Base-by-base conservation (phyloP, 1,140 invertebrate species). In the Heliconius eleuchia region DNA sequence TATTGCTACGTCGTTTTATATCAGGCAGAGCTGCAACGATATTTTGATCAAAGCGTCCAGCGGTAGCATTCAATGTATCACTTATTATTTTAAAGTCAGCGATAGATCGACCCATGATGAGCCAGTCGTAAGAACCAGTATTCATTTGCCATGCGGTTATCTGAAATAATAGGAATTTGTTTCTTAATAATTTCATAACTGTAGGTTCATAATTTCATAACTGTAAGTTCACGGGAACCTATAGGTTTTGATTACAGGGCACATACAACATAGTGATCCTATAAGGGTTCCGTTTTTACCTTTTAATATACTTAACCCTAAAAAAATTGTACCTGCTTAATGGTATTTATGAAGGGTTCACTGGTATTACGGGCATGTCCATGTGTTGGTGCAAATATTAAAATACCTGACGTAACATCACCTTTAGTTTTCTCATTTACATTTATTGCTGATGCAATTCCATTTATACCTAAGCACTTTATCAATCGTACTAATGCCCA, bases 41-140 rank as follows among this genome's bases (percentile, higher is more conserved):
- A 77, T 92, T 93, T 76, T 92, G 89, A 79, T 94, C 92, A 72
- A 90, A 94, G 2, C 91, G 84, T 37, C 93, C 78, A 1, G 86
- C 84, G 7, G 89, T 91, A n/a, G 77, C 81, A 82, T 92, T 93
- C 9, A 94, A 80, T 71, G 91, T 78, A 19, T 85, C 72, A 71
- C 88, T 91, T 27, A 94, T 83, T 23, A 82, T 42, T 46, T 84
- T 81, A 42, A 88, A 86, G 71, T 92, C 90, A 42, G 85, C 55
- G n/a, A 85, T 78, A 1, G 90, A 88, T 78, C 81, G 83, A 8
- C 87, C 81, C n/a, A 85, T 52, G 13, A 94, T 78, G 19, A 94
- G 78, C 90, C 90, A 93, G 81, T 94, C 92, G 74, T 82, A 90
- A n/a, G 88, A 84, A 37, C 85, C 86, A 1, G 82, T 87, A 55